Base-by-base conservation (phyloP, 2,797 vertebrate species). In the Trichosurus vulpecula region DNA sequence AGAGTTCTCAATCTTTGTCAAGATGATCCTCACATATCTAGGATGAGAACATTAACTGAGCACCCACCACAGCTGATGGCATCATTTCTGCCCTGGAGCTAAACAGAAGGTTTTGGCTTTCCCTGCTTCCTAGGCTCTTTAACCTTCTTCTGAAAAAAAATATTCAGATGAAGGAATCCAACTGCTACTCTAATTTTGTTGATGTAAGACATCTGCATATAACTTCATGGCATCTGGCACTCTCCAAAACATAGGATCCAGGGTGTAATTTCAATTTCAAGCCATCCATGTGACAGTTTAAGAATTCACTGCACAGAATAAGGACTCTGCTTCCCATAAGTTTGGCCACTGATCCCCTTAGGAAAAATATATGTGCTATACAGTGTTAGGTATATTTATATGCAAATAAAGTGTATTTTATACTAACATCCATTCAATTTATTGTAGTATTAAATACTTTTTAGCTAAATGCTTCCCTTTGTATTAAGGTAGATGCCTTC, bases 111-210 rank as follows among this genome's bases (percentile, higher is more conserved):
- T 93, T 91, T 97, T 6, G 10, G 52, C 94, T 98, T 97, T 3
- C 54, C 90, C 13, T 93, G 95, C 61, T 90, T 97, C 27, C 1
- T 95, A 91, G 93, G 95, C 8, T 91, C 90, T 91, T 97, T 96
- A 97, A 96, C 35, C 47, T 92, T 94, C 95, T 90, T 90, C 94
- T 94, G n/a, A 94, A 95, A 95, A 96, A 93, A 95, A 30, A 96
- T 54, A 92, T 52, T 98, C 57, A 95, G 98, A 97, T 96, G 89
- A 94, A 96, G 93, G 97, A 97, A 51, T 6, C 14, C 92, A 96
- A 97, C 97, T 97, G 66, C 61, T 96, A 35, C 29, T 81, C 61
- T 95, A 94, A 96, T 96, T 97, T 97, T 95, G 89, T 93, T 91
- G 14, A 96, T 95, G 2, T 41, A 93, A 96, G 92, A 81, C 93